phyloP scores from a whole-genome alignment of 2,797 vertebrate genomes.

The Chelidonichthys spinosus region DNA sequence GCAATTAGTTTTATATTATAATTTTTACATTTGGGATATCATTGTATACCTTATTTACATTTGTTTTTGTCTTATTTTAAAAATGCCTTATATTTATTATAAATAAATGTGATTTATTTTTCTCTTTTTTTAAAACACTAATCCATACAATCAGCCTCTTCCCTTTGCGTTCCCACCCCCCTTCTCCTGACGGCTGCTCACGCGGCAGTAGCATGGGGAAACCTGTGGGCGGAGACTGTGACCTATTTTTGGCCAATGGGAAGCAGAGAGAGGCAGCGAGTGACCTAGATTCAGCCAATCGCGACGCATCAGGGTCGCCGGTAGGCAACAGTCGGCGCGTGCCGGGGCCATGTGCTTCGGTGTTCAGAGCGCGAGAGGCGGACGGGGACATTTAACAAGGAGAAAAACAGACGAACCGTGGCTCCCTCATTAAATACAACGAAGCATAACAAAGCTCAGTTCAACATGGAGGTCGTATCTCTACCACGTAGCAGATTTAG shows the following conservation, averaged over 20 bases:
- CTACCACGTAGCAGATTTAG: too few species aligned
- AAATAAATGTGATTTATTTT: constrained; percentile 6
- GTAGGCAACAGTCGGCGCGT: constrained; percentile 82
- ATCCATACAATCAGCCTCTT: constrained; percentile 55
- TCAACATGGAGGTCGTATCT: background rate
- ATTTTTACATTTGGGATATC: background rate
- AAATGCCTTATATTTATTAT: too few species aligned
- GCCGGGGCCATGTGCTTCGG: constrained; percentile 81
- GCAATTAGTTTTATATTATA: background rate
- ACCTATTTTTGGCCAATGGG: constrained; percentile 92
- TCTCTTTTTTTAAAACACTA: constrained; percentile 42
- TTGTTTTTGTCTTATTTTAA: too few species aligned
- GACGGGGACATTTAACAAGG: constrained; percentile 16
- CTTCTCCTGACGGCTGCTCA: constrained; percentile 65
- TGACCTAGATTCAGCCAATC: constrained; percentile 90
- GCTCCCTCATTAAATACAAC: background rate
- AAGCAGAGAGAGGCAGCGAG: constrained; percentile 69
- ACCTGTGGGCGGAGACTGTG: constrained; percentile 87
- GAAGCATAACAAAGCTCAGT: too few species aligned
- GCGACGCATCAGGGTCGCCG: constrained; percentile 59
- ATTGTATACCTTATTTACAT: background rate
- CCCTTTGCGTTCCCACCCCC: constrained; percentile 14
- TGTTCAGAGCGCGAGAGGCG: constrained; percentile 41
- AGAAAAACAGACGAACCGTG: background rate
- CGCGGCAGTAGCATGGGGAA: constrained; percentile 82